phyloP scores from a whole-genome alignment of 2,113 vertebrate species.

The Seriola rivoliana region DNA sequence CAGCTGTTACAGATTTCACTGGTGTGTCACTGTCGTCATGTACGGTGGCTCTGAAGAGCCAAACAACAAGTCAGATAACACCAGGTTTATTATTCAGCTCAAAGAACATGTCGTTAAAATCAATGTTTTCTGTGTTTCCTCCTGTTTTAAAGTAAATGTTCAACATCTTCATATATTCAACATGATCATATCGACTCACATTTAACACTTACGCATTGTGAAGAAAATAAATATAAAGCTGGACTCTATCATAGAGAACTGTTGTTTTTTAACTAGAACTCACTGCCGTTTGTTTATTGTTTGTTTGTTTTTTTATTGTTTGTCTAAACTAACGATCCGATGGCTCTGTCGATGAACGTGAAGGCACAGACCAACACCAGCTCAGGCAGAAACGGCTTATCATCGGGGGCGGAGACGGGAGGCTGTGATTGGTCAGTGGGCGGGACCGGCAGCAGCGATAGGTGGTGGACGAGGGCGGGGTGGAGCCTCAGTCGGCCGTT shows the following conservation, averaged over 20 bases:
- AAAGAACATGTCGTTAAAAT: too few species aligned
- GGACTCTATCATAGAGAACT: neutral
- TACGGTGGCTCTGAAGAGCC: neutral
- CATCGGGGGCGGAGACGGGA: neutral
- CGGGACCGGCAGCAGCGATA: neutral
- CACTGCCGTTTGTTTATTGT: too few species aligned
- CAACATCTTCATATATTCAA: neutral
- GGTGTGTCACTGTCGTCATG: too few species aligned
- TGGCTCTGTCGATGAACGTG: neutral
- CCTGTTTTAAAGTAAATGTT: neutral
- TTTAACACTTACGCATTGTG: neutral
- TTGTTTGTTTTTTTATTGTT: too few species aligned
- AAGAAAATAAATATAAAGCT: neutral
- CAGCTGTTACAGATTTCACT: too few species aligned
- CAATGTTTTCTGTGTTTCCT: neutral
- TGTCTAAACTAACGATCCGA: neutral
- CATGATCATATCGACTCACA: neutral
- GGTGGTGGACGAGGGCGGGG: neutral
- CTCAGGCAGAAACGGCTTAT: neutral
- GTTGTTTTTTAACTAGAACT: too few species aligned
- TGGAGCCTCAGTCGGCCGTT: neutral
- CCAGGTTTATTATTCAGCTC: too few species aligned
- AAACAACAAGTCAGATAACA: neutral
- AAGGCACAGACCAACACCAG: conserved; percentile 31
- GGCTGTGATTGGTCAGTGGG: neutral